Evolutionary conservation across 2,113 vertebrate genomes (phyloP), one percentile per base, ranked within the genome.

Genomic region (Polypterus senegalus): DNA sequence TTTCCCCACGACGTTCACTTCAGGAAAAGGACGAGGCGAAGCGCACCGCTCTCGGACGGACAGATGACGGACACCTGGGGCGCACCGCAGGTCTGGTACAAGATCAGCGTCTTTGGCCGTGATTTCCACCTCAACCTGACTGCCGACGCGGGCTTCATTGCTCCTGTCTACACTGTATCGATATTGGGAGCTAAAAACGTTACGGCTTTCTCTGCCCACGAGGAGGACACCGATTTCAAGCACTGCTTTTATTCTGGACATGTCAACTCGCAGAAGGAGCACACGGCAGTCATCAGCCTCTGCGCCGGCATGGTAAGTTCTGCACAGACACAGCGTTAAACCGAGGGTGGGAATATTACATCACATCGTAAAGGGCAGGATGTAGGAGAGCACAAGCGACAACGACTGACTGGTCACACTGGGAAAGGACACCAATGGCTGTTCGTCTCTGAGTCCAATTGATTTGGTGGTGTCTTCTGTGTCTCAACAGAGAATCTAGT

Each of bases 231-330:
- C 55, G 90, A 93, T 73, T 85, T 96, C 70, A 88, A 86, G 71
- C 96, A 97, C 75, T 99, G 96, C 76, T 99, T 98, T 74, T 99
- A 97, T 79, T 89, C 81, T 74, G 96, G 96, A 70, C 90, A 92
- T 74, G 95, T 99, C 72, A 98, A 99, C 55, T 86, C 89, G 66
- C 77, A 86, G 59, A 74, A 83, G 48, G 87, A 91, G 70, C 92
- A 97, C 75, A 89, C 87, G 57, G 96, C 93, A 46, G 91, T 95
- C 67, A 94, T 99, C 84, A 99, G 93, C 77, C 87, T 99, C 73
- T 98, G 96, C 81, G 89, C 96, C 54, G 96, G 96, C 70, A 89
- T 98, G 92, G 96, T 99, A 83, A 97, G 94, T 85, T 61, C 47
- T 54, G 27, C 27, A 27, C 27, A 2, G 27, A 27, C 27, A 27